These are phyloP conservation scores for Thyatira batis DNA, from an alignment of 2,888 invertebrate species.

Conservation along the genomic window DNA sequence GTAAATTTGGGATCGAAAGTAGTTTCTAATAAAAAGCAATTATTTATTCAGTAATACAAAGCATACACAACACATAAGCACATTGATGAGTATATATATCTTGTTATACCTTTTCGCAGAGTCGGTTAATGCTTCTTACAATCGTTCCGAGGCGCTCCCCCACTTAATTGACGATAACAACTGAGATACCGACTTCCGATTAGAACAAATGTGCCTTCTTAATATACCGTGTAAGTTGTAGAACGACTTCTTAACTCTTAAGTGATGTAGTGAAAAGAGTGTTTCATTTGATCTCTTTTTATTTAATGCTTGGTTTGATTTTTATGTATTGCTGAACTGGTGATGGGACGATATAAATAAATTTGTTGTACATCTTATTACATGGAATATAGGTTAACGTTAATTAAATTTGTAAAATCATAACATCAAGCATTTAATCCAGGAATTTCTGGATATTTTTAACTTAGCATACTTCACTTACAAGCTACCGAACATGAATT, in stretches of 20 bases:
- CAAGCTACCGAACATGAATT: not conserved
- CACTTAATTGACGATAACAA: constrained; percentile 54
- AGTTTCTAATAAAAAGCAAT: too few species aligned
- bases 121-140: constrained; percentile 14
- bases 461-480: not conserved
- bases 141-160: constrained; percentile 25
- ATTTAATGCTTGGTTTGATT: not conserved
- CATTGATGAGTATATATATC: not conserved
- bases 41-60: too few species aligned
- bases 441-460: too few species aligned
- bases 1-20: too few species aligned
- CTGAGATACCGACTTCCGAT: constrained; percentile 42
- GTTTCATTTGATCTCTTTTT: not conserved
- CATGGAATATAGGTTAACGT: too few species aligned
- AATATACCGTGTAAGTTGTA: constrained; percentile 16
- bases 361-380: too few species aligned
- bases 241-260: constrained; percentile 4
- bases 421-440: too few species aligned
- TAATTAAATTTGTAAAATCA: too few species aligned
- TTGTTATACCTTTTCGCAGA: constrained; percentile 13
- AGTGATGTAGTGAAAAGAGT: not conserved
- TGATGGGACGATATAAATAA: too few species aligned
- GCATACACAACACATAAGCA: too few species aligned
- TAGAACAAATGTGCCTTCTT: constrained; percentile 42
- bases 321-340: too few species aligned